Conservation (phyloP, 2,113 vertebrate species). For the Poeciliopsis prolifica region DNA sequence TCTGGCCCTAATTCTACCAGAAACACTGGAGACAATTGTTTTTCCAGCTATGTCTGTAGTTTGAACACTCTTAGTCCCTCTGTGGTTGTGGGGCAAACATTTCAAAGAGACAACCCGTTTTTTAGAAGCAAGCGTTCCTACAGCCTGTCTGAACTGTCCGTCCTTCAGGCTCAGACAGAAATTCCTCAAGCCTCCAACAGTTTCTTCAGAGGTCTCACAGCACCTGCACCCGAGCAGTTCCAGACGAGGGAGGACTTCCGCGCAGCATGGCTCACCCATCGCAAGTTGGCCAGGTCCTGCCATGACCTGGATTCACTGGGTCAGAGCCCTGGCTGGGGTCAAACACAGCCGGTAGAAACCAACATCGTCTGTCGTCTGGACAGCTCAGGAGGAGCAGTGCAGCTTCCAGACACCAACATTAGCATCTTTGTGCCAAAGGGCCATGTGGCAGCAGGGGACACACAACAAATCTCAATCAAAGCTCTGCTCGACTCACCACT, state of each 20-base stretch:
- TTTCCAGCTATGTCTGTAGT: conserved; percentile 77
- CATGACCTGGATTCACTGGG: conserved; percentile 93
- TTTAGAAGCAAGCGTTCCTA: conserved; percentile 96
- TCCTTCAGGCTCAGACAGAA: conserved; percentile 86
- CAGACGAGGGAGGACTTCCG: conserved; percentile 96
- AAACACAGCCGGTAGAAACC: conserved; percentile 94
- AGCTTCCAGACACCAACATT: conserved; percentile 92
- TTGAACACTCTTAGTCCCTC: conserved; percentile 65
- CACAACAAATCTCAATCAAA: conserved; percentile 92
- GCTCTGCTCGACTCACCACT: conserved; percentile 91
- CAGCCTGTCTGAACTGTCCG: conserved; percentile 93
- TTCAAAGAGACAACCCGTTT: conserved; percentile 89
- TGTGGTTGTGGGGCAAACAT: conserved; percentile 61
- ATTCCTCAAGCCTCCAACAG: conserved; percentile 53
- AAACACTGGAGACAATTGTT: conserved; percentile 71
- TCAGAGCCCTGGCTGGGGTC: conserved; percentile 96
- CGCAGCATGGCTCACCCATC: conserved; percentile 92
- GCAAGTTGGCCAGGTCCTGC: conserved; percentile 94
- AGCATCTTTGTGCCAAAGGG: conserved; percentile 90
- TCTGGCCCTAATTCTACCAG: conserved; percentile 64
- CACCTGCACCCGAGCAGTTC: conserved; percentile 93
- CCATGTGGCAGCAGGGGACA: conserved; percentile 87
- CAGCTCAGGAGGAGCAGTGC: conserved; percentile 88
- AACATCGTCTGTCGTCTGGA: conserved; percentile 93
- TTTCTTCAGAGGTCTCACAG: conserved; percentile 88